Evolutionary conservation across 2,888 invertebrate species (phyloP), one percentile per base, ranked within the genome.

Genomic region (Lepidonotus clava): DNA sequence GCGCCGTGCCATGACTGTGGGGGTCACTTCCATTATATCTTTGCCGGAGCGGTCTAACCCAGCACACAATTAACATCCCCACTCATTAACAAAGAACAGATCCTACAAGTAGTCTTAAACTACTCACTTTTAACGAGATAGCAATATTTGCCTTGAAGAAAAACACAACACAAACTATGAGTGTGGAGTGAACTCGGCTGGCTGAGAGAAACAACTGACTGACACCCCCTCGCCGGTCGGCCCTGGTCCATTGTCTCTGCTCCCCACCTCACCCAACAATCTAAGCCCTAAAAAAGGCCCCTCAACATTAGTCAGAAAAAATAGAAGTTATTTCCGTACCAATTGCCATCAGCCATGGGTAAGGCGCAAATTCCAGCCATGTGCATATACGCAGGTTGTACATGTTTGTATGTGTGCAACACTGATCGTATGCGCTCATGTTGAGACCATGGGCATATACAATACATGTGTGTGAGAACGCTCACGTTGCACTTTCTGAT

Each of bases 1-100:
- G 41, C 80, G 46, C 28, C 24, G 80, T 46, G 41, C 80, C 80
- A 80, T 80, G 80, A 80, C 46, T 80, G 80, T 46, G 80, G 46
- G 80, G 46, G 80, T 80, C 80, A 80, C 46, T 80, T 80, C 80
- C 80, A 80, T 80, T 80, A 46, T 80, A 71, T 71, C 71, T 71
- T 38, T 38, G 38, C 38, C 71, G 14, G 36, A 21, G 71, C 36
- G 36, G 71, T 71, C 71, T 36, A 71, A 71, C 71, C 71, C 38
- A 34, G 38, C 71, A 71, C 36, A 71, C 71, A 71, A 2, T 36
- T 6, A 71, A 1, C 11, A 34, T 18, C 36, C n/a, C 71, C 71
- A 36, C 71, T 71, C 38, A 71, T 71, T 71, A 71, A 34, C 71
- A 71, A 34, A 71, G 71, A 21, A 34, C 34, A 71, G 38, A 34